phyloP scores from a whole-genome alignment of 2,113 vertebrate genomes.

The Passer domesticus region DNA sequence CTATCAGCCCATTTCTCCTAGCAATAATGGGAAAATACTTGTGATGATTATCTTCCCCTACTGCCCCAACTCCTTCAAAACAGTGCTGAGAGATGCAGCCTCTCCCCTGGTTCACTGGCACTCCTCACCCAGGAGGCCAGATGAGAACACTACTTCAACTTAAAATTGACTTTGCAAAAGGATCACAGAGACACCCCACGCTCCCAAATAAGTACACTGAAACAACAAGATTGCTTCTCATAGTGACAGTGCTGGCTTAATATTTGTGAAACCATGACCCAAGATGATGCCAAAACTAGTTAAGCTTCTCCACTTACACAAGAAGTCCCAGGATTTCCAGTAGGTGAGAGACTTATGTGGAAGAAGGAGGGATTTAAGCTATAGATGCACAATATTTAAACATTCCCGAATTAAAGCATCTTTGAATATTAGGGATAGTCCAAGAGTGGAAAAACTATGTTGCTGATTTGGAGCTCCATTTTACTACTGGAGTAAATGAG shows the following conservation, averaged over 20 bases:
- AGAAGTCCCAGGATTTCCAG: background rate
- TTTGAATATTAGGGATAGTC: background rate
- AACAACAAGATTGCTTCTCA: background rate
- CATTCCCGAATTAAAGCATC: background rate
- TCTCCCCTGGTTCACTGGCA: background rate
- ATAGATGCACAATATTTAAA: background rate
- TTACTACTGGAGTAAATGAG: background rate
- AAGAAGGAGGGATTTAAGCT: background rate
- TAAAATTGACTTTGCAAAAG: background rate
- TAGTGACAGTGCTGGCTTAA: background rate
- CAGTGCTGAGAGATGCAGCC: background rate
- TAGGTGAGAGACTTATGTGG: accelerated
- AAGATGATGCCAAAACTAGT: background rate
- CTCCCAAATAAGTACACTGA: background rate
- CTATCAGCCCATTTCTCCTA: background rate
- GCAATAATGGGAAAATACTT: background rate
- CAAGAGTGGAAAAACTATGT: background rate
- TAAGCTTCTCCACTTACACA: background rate
- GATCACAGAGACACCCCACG: background rate
- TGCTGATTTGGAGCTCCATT: background rate
- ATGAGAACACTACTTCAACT: background rate
- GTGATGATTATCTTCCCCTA: background rate
- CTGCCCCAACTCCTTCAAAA: background rate
- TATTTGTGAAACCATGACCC: background rate
- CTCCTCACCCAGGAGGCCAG: background rate